Base-by-base conservation (phyloP, 2,113 vertebrate genomes). In the Baryphthengus martii region DNA sequence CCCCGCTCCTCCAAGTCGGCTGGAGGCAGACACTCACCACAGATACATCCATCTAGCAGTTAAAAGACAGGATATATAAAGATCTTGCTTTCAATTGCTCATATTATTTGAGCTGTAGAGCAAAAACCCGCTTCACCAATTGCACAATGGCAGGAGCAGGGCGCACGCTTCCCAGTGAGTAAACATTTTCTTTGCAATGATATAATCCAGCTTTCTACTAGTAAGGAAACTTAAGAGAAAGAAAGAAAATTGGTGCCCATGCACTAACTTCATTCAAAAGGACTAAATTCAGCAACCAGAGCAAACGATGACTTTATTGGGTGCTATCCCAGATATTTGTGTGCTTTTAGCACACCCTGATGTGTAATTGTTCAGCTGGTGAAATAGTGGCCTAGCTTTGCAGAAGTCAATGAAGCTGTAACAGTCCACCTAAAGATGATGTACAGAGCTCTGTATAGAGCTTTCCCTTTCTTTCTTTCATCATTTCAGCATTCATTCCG, bases 111-210 rank as follows among this genome's bases (percentile, higher is more conserved):
- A 70, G 29, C 35, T 53, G 40, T 1, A 62, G 35, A 87, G n/a
- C 39, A 42, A 90, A 87, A 87, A 81, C 6, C n/a, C 68, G 50
- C 68, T 45, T 71, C 63, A 47, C 19, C n/a, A 44, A 16, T 6
- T 55, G 55, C 65, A 67, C 88, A 42, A 28, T 2, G 24, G 61
- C 66, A 89, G 49, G 39, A 66, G 10, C 6, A 10, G 33, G 72
- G 25, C 0, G 0, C 29, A 42, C 37, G 3, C 20, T 23, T 44
- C 44, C 35, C 44, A 44, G 17, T 3, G 29, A 77, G 52, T 11
- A 66, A 71, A 65, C 44, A 21, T 56, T 68, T 82, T 75, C 42
- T 73, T 55, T n/a, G 40, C 47, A 80, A 45, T 77, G 35, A 47
- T 7, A 35, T 37, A 35, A 80, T 47, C 39, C 73, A 55, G 70